Base-by-base conservation (phyloP, 2,888 invertebrate genomes). In the Sphaerophoria rueppellii region DNA sequence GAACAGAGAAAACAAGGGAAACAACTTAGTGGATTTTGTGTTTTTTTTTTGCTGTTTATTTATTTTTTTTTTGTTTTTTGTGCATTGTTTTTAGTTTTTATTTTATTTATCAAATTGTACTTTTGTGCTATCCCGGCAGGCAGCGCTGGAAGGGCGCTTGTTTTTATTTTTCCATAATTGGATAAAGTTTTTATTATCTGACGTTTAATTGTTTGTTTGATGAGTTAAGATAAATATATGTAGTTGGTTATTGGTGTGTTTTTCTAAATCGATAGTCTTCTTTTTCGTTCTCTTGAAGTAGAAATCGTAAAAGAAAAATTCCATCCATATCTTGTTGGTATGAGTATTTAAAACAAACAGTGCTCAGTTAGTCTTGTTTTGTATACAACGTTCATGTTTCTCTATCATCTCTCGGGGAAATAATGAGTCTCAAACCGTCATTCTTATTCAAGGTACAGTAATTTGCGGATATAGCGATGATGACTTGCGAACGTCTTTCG, bases 281-380 rank as follows among this genome's bases (percentile, higher is more conserved):
- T 43, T 0, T 43, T 24, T 24, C 14, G 35, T 5, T 43, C 43
- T 5, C 12, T 58, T 37, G 11, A 11, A 60, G 24, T 16, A 24
- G 0, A 43, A 43, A 43, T 24, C 5, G 40, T 14, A 3, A 16
- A 57, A 50, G 35, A 65, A 16, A 65, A 50, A 52, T 65, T 48
- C 24, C 24, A 34, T 48, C 24, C 24, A 34, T 48, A 63, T 40
- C 48, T 50, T 24, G 5, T 11, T 48, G 34, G 16, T 34, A 11
- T 16, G 0, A 14, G 6, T 24, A 7, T n/a, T 24, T 6, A 73
- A 70, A 77, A 61, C 63, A 70, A 78, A 70, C 69, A 72, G 6
- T 76, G 58, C 69, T 78, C 78, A 70, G 78, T 78, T 78, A 70
- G 78, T 82, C 78, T 73, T 73, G 37, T 46, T 50, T 37, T 34